Evolutionary conservation across 2,888 invertebrate genomes (phyloP).

Genomic region (Netelia virgata): DNA sequence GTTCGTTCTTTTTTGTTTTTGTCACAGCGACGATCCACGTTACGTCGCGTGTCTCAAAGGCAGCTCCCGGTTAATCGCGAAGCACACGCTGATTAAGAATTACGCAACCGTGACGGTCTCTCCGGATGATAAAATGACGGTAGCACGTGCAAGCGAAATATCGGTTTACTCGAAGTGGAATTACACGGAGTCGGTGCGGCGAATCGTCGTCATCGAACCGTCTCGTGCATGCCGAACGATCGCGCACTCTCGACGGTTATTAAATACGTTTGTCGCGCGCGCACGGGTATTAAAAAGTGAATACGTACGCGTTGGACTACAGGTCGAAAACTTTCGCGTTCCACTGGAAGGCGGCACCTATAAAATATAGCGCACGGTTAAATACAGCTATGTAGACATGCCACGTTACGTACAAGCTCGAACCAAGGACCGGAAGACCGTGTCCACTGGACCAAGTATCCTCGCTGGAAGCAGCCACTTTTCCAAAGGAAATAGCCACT

Average conservation of each 20-base stretch:
- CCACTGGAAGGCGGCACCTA: slow-evolving; percentile 31
- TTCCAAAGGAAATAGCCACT: slow-evolving; percentile 77
- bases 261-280: slow-evolving; percentile 25
- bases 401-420: slow-evolving; percentile 47
- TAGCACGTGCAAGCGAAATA: slow-evolving; percentile 18
- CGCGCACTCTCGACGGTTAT: slow-evolving; percentile 24
- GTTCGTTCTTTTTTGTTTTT: slow-evolving; percentile 9
- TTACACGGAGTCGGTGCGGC: slow-evolving; percentile 25
- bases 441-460: slow-evolving; percentile 79
- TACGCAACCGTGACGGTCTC: neutral
- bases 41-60: neutral
- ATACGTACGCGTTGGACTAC: slow-evolving; percentile 26
- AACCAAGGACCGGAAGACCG: slow-evolving; percentile 78
- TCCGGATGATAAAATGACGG: slow-evolving; percentile 6
- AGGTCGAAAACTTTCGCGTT: slow-evolving; percentile 48
- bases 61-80: neutral
- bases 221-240: slow-evolving; percentile 39
- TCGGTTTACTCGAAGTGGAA: slow-evolving; percentile 35
- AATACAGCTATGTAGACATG: slow-evolving; percentile 34
- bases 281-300: slow-evolving; percentile 36
- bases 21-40: slow-evolving; percentile 1
- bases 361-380: slow-evolving; percentile 42
- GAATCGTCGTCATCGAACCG: slow-evolving; percentile 25
- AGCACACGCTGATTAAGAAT: slow-evolving; percentile 11
- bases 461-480: slow-evolving; percentile 79